phyloP scores from a whole-genome alignment of 2,888 invertebrate genomes.

The Pollenia labialis region DNA sequence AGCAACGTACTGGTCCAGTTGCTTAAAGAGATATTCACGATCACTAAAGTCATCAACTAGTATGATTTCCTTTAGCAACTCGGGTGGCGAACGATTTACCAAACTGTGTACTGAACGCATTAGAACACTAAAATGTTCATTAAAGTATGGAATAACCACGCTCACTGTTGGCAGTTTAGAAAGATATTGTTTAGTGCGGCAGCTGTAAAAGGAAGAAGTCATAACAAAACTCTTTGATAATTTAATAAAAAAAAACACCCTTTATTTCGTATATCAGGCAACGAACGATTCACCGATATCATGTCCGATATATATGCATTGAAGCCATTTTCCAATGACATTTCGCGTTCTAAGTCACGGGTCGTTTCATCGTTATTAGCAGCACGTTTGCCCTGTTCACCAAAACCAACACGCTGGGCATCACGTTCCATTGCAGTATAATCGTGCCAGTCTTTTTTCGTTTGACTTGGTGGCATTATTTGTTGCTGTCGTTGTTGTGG shows the following conservation, averaged over 20 bases:
- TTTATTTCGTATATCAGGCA: conserved; percentile 91
- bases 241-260: conserved; percentile 81
- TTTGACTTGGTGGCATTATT: conserved; percentile 64
- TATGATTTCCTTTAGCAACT: conserved; percentile 94
- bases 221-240: neutral
- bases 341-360: conserved; percentile 86
- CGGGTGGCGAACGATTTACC: conserved; percentile 91
- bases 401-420: conserved; percentile 87
- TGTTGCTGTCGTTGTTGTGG: conserved; percentile 32
- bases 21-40: conserved; percentile 89
- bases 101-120: conserved; percentile 92
- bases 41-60: conserved; percentile 95
- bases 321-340: conserved; percentile 96
- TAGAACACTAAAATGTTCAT: conserved; percentile 96
- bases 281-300: conserved; percentile 93
- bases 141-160: conserved; percentile 96
- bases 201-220: conserved; percentile 75
- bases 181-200: conserved; percentile 79
- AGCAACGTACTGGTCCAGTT: conserved; percentile 90
- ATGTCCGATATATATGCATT: conserved; percentile 96
- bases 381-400: conserved; percentile 90
- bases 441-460: conserved; percentile 93
- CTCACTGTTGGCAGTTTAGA: conserved; percentile 89
- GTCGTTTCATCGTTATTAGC: conserved; percentile 86
- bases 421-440: conserved; percentile 88